These are phyloP conservation scores for Erythrocercus mccallii DNA, from an alignment of 2,113 vertebrate genomes.

Conservation along the genomic window DNA sequence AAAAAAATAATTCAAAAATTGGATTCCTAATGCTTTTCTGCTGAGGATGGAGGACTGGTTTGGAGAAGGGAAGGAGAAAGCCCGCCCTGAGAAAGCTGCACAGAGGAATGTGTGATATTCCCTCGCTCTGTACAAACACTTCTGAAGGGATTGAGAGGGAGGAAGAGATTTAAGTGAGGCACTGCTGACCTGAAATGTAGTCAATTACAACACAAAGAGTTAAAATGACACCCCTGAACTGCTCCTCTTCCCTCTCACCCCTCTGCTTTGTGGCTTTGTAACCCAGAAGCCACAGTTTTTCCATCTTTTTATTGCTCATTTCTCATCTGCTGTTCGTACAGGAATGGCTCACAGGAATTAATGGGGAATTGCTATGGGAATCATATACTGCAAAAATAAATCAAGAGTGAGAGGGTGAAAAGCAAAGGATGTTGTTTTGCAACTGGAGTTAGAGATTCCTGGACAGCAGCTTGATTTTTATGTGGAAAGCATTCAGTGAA, in stretches of 20 bases:
- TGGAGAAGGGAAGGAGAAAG: slow-evolving; percentile 47
- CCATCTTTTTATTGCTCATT: background rate
- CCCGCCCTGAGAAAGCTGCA: slow-evolving; percentile 36
- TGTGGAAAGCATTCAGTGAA: background rate
- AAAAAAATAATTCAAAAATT: slow-evolving; percentile 55
- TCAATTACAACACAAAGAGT: slow-evolving; percentile 49
- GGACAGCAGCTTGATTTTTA: background rate
- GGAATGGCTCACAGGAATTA: background rate
- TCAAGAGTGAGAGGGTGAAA: background rate
- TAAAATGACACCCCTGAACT: slow-evolving; percentile 26
- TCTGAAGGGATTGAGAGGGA: background rate
- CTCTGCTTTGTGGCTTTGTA: slow-evolving; percentile 2
- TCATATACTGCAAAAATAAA: background rate
- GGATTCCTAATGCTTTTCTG: slow-evolving; percentile 27
- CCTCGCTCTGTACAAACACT: background rate
- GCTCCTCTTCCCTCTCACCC: background rate
- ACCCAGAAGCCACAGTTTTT: background rate
- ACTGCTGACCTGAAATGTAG: slow-evolving; percentile 41
- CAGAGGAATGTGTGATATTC: background rate
- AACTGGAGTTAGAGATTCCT: background rate
- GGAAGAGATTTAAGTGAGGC: slow-evolving; percentile 47
- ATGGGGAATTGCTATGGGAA: background rate
- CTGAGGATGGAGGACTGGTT: background rate
- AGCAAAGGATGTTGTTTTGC: background rate
- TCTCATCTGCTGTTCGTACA: background rate